phyloP scores from a whole-genome alignment of 2,113 vertebrate genomes.

The Nestor notabilis region DNA sequence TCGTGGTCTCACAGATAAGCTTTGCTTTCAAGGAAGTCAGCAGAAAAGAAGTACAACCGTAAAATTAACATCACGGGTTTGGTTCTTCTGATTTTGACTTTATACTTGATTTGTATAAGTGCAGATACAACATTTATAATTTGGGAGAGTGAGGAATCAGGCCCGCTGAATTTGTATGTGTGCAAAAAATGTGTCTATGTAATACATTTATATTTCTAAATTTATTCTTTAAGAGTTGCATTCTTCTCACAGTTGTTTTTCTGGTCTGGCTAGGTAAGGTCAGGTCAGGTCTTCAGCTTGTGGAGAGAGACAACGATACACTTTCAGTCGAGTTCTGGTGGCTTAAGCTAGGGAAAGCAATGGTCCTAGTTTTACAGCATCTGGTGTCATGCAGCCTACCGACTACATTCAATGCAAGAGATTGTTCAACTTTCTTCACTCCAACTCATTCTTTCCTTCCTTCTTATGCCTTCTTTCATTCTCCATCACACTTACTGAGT shows the following conservation, averaged over 20 bases:
- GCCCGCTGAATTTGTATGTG: accelerated
- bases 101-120: neutral
- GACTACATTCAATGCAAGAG: neutral
- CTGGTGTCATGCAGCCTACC: neutral
- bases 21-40: constrained; percentile 5
- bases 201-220: neutral
- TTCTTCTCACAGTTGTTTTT: neutral
- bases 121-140: neutral
- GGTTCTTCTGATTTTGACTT: neutral
- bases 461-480: neutral
- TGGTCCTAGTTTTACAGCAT: neutral
- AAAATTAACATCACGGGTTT: neutral
- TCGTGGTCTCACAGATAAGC: accelerated
- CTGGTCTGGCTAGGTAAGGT: neutral
- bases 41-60: neutral
- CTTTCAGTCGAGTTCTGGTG: neutral
- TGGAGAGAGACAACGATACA: neutral
- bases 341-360: neutral
- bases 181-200: neutral
- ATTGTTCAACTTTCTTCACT: neutral
- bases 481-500: neutral
- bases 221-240: neutral
- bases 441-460: neutral
- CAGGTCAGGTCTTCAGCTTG: neutral
- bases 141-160: neutral